Conservation (phyloP, 1,140 invertebrate species). For the Propsilocerus akamusi region DNA sequence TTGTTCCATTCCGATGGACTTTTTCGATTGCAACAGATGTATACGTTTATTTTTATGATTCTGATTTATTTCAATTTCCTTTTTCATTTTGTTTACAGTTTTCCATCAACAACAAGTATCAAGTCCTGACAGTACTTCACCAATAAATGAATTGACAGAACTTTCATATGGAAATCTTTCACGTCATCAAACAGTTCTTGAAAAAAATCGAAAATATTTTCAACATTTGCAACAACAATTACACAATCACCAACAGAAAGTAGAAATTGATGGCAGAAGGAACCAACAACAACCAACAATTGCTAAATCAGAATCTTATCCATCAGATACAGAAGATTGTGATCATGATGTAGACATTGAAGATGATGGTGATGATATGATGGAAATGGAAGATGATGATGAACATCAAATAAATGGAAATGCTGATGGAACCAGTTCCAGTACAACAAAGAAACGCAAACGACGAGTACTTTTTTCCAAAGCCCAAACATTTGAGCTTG, state of each 20-base stretch:
- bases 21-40: too few relatives aligned
- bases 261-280: too few relatives aligned
- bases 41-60: background rate
- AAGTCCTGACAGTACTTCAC: background rate
- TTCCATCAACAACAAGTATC: background rate
- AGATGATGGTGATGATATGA: constrained; percentile 28
- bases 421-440: constrained; percentile 24
- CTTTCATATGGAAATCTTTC: background rate
- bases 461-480: constrained; percentile 96
- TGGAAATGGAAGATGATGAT: constrained; percentile 30
- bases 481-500: constrained; percentile 89
- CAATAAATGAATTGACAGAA: background rate
- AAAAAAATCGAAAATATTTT: background rate
- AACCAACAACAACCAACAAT: background rate
- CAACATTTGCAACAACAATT: background rate
- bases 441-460: constrained; percentile 77
- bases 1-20: background rate
- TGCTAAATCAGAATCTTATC: background rate
- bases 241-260: background rate
- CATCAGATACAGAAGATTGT: constrained; percentile 3
- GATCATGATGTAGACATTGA: constrained; percentile 20
- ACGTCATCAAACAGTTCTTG: background rate
- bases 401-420: constrained; percentile 24
- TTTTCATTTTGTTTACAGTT: background rate
- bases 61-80: background rate